Conservation (phyloP, 2,797 vertebrate species). For the Sebastes oblongus region DNA sequence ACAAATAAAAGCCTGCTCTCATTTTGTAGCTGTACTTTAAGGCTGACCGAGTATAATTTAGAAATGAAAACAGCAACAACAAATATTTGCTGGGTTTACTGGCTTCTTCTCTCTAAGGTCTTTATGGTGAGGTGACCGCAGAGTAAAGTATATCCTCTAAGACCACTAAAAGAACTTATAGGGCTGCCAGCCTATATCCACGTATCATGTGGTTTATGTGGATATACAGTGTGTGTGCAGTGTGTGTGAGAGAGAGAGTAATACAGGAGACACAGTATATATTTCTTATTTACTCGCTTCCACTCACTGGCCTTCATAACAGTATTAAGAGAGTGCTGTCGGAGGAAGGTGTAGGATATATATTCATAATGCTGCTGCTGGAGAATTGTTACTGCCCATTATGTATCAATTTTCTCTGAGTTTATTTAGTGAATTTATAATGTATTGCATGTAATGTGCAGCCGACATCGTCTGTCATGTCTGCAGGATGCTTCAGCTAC, state of each 20-base stretch:
- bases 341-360: neutral
- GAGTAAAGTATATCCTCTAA: neutral
- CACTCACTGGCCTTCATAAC: constrained; percentile 7
- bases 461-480: constrained; percentile 13
- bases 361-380: constrained; percentile 2
- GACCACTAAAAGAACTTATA: neutral
- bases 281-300: neutral
- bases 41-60: neutral
- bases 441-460: constrained; percentile 6
- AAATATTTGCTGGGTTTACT: neutral
- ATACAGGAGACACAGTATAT: neutral
- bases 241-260: neutral
- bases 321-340: neutral
- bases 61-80: neutral
- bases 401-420: neutral
- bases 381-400: neutral
- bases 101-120: neutral
- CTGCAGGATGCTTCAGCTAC: neutral
- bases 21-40: neutral
- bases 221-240: neutral
- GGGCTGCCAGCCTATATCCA: neutral
- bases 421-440: constrained; percentile 17
- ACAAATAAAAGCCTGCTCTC: neutral
- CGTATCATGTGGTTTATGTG: neutral
- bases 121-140: neutral